Evolutionary conservation across 2,113 vertebrate species (phyloP).

Genomic region (Neotoma lepida): DNA sequence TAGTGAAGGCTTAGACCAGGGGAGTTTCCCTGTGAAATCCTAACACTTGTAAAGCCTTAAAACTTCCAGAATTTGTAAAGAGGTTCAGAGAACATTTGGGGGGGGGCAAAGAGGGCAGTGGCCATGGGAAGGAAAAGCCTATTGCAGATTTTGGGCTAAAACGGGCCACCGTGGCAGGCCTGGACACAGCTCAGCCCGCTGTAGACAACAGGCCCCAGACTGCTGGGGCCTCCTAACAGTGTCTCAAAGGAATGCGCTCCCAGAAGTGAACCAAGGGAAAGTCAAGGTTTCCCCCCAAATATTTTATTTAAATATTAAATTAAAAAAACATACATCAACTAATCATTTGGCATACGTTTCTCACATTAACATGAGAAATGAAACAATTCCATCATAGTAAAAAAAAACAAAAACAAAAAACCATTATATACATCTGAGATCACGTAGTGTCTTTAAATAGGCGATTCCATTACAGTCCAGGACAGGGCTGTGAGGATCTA

Average conservation of each 20-base stretch:
- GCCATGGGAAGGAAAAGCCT: background rate
- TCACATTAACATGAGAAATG: constrained; percentile 86
- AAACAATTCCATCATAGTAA: constrained; percentile 84
- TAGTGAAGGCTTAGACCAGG: background rate
- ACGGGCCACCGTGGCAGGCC: background rate
- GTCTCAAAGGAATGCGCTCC: accelerated
- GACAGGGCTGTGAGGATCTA: constrained; percentile 76
- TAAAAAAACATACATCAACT: constrained; percentile 86
- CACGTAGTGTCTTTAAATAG: constrained; percentile 83
- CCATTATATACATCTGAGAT: constrained; percentile 83
- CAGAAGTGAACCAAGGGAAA: background rate
- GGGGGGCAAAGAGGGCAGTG: accelerated
- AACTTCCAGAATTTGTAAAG: background rate
- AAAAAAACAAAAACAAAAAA: constrained; percentile 72
- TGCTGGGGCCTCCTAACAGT: accelerated
- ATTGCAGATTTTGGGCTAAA: no score
- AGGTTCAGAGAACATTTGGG: accelerated
- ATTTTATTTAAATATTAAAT: constrained; percentile 92
- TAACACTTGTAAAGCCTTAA: background rate
- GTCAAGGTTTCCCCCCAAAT: constrained; percentile 69
- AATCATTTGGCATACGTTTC: constrained; percentile 86
- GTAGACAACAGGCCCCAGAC: background rate
- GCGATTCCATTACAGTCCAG: constrained; percentile 79
- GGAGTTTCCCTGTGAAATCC: background rate
- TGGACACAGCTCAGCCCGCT: no score